A percentile compares a stretch with the other conserved stretches of the same genome.
Evolutionary conservation across 2,113 vertebrate species (phyloP).

Genomic region (Albula glossodonta): DNA sequence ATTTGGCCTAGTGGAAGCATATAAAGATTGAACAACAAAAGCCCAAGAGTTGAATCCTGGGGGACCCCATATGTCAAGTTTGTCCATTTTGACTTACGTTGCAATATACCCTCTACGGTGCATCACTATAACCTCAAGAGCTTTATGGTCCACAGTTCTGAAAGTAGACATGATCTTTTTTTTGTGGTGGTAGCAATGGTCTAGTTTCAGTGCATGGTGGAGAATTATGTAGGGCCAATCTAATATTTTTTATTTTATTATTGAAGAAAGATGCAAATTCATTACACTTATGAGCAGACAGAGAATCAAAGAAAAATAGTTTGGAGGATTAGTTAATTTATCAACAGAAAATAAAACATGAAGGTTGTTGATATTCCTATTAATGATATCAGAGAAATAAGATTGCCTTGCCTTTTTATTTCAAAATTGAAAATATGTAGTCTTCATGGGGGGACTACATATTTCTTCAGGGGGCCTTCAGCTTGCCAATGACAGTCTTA

Average conservation of each 20-base stretch:
- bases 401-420: slow-evolving; percentile 8
- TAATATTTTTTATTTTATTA: neutral
- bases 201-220: too few relatives aligned
- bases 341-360: slow-evolving; percentile 7
- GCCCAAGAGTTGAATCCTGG: neutral
- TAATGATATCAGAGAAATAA: slow-evolving; percentile 19
- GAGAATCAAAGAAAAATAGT: neutral
- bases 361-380: neutral
- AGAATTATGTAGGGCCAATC: neutral
- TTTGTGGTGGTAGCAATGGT: too few relatives aligned
- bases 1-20: neutral
- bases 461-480: slow-evolving; percentile 4
- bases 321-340: neutral
- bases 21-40: slow-evolving; percentile 9
- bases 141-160: neutral
- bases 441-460: neutral
- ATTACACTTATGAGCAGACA: neutral
- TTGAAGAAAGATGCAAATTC: neutral
- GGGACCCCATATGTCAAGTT: neutral
- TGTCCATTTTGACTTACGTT: neutral
- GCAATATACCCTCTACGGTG: neutral
- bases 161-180: neutral
- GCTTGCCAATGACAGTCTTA: neutral
- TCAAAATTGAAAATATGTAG: neutral
- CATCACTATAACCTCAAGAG: neutral